Evolutionary conservation across 2,888 invertebrate species (phyloP), one percentile per base, ranked within the genome.

Genomic region (Dasysyrphus tricinctus): DNA sequence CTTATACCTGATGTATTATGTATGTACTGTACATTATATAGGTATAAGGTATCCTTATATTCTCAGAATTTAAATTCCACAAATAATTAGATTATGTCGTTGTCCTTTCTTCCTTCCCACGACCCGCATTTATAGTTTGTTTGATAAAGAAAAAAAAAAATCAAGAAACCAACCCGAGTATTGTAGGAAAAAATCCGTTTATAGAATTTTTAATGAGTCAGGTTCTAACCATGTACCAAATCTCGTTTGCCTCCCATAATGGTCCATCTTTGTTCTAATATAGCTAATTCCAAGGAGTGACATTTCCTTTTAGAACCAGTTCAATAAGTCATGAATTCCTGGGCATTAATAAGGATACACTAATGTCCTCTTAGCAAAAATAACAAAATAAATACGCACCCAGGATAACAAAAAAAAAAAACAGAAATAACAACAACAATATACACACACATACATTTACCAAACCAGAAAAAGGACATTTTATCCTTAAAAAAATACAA

Each of bases 281-380:
- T n/a, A 39, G 69, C 57, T 57, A 47, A 54, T 42, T 37, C 39
- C 44, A 51, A 72, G 24, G 19, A 75, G 56, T 82, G 82, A 82
- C 86, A 79, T 82, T 86, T 79, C 82, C 82, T 82, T 86, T 86
- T 82, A 86, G 54, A 72, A 82, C 78, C 78, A 86, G 82, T 79
- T 86, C 86, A 86, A 86, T 86, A 86, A 86, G 86, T 86, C 86
- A 86, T 86, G 86, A 86, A 86, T 86, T 86, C 78, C 67, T 34
- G 77, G 34, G 86, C 86, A 86, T 86, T 86, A 86, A 86, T 86
- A 86, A 86, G 82, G 82, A 86, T 72, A 65, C 82, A 82, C 86
- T 79, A 86, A 79, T 86, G 81, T 86, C 78, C 86, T 79, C 70
- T 54, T 69, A 54, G 54, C 47, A 78, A 72, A 78, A 86, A 86